phyloP scores from a whole-genome alignment of 2,888 invertebrate genomes.

The Liopterus haemorrhoidalis region DNA sequence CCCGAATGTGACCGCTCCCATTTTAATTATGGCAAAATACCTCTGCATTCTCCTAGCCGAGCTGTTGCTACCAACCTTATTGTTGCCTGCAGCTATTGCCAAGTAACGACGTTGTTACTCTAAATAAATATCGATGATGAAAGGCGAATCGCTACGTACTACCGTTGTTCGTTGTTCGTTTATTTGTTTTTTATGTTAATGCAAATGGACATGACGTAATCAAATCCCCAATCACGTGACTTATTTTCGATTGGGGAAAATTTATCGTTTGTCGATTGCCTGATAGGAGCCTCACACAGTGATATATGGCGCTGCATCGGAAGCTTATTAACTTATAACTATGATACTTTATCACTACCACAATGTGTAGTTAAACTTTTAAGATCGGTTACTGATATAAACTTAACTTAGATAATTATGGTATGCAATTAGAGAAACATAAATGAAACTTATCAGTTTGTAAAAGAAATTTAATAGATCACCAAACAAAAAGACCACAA shows the following conservation, averaged over 20 bases:
- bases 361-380: too few relatives aligned
- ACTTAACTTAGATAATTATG: too few relatives aligned
- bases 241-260: constrained; percentile 5
- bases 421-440: too few relatives aligned
- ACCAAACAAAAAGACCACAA: too few relatives aligned
- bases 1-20: constrained; percentile 21
- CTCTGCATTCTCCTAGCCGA: constrained; percentile 2
- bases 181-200: constrained; percentile 10
- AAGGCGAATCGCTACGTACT: not conserved
- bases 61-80: constrained; percentile 12
- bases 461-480: too few relatives aligned
- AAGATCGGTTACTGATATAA: too few relatives aligned
- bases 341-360: too few relatives aligned
- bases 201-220: not conserved
- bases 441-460: too few relatives aligned
- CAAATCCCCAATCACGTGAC: not conserved
- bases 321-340: constrained; percentile 4
- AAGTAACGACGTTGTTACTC: not conserved
- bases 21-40: constrained; percentile 19
- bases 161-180: not conserved
- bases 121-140: not conserved
- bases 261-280: constrained; percentile 5
- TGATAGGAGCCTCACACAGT: constrained; percentile 5
- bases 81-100: constrained; percentile 9
- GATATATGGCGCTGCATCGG: not conserved